Base-by-base conservation (phyloP, 2,888 invertebrate genomes). In the Mythimna pallens region DNA sequence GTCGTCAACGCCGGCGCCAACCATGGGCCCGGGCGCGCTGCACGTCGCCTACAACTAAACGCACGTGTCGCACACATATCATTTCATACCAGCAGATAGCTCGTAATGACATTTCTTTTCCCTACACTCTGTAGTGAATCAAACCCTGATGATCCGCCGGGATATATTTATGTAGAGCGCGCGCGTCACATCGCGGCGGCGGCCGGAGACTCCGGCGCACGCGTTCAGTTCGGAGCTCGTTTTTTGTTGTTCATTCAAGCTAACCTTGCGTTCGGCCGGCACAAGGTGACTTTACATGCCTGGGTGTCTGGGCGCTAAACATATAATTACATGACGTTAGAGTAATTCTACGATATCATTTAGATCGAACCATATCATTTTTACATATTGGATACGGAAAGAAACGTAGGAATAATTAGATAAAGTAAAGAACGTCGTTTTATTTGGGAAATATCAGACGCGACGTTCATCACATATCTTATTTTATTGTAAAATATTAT, bases 281-380 rank as follows among this genome's bases (percentile, higher is more conserved):
- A 92, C 95, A 96, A 96, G 96, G 96, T 96, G 96, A 96, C 96
- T 95, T 95, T 94, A 94, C 91, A 93, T 92, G 94, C 93, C 94
- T 93, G 94, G 90, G 91, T 92, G 94, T 94, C 94, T 94, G 95
- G 92, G 90, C 94, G 93, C 92, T 94, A 93, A 94, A 93, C 94
- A 90, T 95, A 91, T 94, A 94, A 95, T 95, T 95, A 95, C 92
- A 92, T 93, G 93, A 93, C 92, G 92, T 93, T 92, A 92, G 91
- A 93, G 89, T 93, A 91, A 91, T 92, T 93, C 92, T 89, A 91
- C 89, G 88, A 93, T 93, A 93, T 94, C 91, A 90, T 92, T 92
- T 93, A 91, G 87, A 94, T 91, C 89, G 92, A 92, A 93, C 92
- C 94, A 95, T 96, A 96, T 95, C 94, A 95, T 92, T 94, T 92